A percentile compares a stretch with the other conserved stretches of the same genome.
Evolutionary conservation across 1,140 invertebrate species (phyloP).

Genomic region (Pomacea maculata): DNA sequence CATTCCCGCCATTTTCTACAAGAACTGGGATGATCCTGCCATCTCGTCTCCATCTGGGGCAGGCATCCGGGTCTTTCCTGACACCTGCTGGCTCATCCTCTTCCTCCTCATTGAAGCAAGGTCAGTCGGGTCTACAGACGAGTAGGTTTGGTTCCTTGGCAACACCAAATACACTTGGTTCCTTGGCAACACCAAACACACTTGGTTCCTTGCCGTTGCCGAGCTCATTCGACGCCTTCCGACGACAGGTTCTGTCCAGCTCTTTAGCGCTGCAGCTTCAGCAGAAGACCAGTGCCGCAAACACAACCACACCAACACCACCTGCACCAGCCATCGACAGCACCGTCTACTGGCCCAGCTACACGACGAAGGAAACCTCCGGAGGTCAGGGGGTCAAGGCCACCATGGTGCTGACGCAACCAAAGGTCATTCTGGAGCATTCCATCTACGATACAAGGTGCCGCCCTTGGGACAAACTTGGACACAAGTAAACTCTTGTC

Average conservation of each 20-base stretch:
- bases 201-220: too few species aligned
- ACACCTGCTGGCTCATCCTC: too few species aligned
- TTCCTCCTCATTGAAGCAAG: too few species aligned
- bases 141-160: too few species aligned
- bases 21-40: neutral
- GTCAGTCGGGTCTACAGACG: too few species aligned
- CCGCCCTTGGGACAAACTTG: conserved; percentile 3
- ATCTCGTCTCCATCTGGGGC: neutral
- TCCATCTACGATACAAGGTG: conserved; percentile 1
- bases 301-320: neutral
- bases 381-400: neutral
- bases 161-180: too few species aligned
- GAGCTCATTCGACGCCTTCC: too few species aligned
- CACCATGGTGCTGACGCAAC: conserved; percentile 13
- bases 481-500: neutral
- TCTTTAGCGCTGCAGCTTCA: neutral
- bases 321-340: neutral
- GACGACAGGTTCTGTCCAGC: neutral
- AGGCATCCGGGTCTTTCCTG: neutral
- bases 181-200: too few species aligned
- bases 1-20: neutral
- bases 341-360: neutral
- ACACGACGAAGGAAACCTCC: neutral
- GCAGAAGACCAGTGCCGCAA: too few species aligned
- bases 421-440: neutral